Conservation (phyloP, 1,140 invertebrate genomes). For the Drosophila tropicalis region DNA sequence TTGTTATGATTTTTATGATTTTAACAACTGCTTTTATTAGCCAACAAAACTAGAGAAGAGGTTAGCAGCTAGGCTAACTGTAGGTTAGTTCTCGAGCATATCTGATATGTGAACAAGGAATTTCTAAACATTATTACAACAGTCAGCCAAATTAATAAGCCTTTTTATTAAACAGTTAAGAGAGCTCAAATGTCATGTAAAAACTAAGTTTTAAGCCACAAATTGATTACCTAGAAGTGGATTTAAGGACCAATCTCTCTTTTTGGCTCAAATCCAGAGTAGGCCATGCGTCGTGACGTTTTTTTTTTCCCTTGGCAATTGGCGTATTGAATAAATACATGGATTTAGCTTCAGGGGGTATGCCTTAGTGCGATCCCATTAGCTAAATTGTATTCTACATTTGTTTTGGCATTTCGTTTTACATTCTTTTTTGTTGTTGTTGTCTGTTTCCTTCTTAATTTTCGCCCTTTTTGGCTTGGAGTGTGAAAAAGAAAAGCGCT, state of each 20-base stretch:
- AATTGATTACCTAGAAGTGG: too few species aligned
- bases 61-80: not conserved
- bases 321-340: not conserved
- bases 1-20: slow-evolving; percentile 78
- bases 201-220: too few species aligned
- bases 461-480: slow-evolving; percentile 55
- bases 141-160: too few species aligned
- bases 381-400: slow-evolving; percentile 25
- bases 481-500: slow-evolving; percentile 67
- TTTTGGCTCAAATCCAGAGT: not conserved
- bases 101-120: too few species aligned
- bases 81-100: too few species aligned
- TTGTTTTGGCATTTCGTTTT: slow-evolving; percentile 29
- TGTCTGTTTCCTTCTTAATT: slow-evolving; percentile 62
- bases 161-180: too few species aligned
- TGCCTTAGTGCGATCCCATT: not conserved
- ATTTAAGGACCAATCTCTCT: too few species aligned
- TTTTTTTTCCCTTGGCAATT: too few species aligned
- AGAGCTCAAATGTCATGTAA: too few species aligned
- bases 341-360: not conserved
- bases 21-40: slow-evolving; percentile 48
- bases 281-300: not conserved
- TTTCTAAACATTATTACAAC: too few species aligned
- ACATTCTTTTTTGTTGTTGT: slow-evolving; percentile 6
- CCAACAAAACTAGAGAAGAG: not conserved